Base-by-base conservation (phyloP, 1,140 invertebrate genomes). In the Magallana angulata region DNA sequence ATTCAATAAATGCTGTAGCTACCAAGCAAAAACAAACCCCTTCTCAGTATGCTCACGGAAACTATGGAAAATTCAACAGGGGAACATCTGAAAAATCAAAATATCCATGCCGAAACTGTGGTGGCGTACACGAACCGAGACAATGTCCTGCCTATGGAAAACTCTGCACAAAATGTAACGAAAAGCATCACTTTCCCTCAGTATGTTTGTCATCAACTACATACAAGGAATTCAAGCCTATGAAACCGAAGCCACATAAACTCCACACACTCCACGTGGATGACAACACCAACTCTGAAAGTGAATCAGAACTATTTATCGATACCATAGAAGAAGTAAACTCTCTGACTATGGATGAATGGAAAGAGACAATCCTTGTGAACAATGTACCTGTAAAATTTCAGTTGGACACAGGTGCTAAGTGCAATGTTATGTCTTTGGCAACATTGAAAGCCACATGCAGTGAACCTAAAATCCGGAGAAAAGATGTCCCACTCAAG, bases 371-470 rank as follows among this genome's bases (percentile, higher is more conserved):
- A 24, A 58, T 48, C 18, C 8, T 58, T 83, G 18, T 68, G 12
- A 68, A 68, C n/a, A n/a, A 68, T n/a, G 62, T 68, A 7, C 62
- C 62, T 8, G 62, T 68, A 2, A n/a, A 68, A 7, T 56, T 86
- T 59, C 85, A 86, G 59, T 18, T 86, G 56, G 85, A 86, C 71
- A 86, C 85, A 58, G 85, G 85, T 76, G 85, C 85, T 56, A 81
- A 80, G 8, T 86, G 85, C 71, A 80, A 86, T 59, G 85, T 86
- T 8, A 68, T 68, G 7, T 68, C 62, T 68, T 3, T n/a, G n/a
- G 16, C 62, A 7, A 68, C 62, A n/a, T 68, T 68, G 62, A n/a
- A 68, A n/a, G 62, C 7, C 24, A 7, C 24, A 68, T 68, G 62
- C 24, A 14, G 16, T 9, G 56, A 48, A 56, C 1, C 76, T 12